These are phyloP conservation scores for Menidia beryllina DNA, from an alignment of 2,113 vertebrate species.

Conservation along the genomic window DNA sequence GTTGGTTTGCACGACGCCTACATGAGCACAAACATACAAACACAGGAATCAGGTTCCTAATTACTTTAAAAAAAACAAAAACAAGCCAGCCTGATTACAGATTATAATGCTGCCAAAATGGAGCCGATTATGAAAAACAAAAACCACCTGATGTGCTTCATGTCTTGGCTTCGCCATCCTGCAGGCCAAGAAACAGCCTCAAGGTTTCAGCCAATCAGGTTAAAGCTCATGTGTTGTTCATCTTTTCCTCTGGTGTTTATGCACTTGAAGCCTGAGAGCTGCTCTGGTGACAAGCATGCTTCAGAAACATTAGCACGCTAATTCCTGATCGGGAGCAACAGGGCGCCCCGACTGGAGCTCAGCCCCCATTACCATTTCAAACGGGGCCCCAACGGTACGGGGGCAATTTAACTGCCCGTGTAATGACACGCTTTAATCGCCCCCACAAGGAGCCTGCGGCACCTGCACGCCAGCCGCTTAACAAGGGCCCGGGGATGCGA, in stretches of 20 bases:
- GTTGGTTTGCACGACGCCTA: constrained; percentile 28
- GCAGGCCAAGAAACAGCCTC: background rate
- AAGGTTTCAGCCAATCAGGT: too few relatives aligned
- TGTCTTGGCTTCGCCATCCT: background rate
- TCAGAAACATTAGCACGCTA: constrained; percentile 57
- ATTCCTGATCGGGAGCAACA: constrained; percentile 58
- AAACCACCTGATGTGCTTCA: background rate
- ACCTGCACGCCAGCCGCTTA: constrained; percentile 83
- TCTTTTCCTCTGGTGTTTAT: constrained; percentile 33
- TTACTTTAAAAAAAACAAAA: constrained; percentile 1
- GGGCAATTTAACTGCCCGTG: constrained; percentile 86
- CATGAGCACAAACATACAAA: constrained; percentile 14
- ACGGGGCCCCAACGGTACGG: constrained; percentile 83
- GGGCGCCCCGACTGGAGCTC: constrained; percentile 43
- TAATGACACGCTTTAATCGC: constrained; percentile 87
- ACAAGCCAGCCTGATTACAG: background rate
- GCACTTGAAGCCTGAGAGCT: constrained; percentile 19
- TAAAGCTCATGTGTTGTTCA: background rate
- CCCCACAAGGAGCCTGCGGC: constrained; percentile 69
- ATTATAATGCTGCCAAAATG: background rate
- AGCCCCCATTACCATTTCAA: constrained; percentile 86
- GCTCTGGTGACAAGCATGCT: constrained; percentile 32
- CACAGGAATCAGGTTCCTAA: background rate
- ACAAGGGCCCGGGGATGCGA: constrained; percentile 52
- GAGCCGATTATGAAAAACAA: background rate